phyloP scores from a whole-genome alignment of 2,113 vertebrate species.

The Galemys pyrenaicus region DNA sequence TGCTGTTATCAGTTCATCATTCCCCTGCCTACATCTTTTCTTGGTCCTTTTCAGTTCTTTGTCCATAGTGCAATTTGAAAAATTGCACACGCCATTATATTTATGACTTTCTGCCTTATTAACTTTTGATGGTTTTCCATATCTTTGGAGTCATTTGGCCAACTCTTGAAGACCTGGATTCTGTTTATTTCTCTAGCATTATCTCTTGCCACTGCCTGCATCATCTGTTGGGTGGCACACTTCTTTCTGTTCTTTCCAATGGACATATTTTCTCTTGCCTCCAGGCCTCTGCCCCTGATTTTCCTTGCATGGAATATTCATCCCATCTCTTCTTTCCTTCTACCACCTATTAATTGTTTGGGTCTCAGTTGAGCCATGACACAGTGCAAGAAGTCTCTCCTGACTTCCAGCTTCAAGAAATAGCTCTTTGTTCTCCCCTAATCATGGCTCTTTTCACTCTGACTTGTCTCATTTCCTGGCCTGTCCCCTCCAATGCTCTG shows the following conservation, averaged over 20 bases:
- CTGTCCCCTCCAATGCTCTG: not conserved
- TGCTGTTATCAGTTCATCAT: not conserved
- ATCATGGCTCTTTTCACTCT: not conserved
- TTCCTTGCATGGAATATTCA: not conserved
- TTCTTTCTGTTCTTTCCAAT: conserved; percentile 15
- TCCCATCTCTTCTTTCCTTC: not conserved
- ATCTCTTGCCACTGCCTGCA: not conserved
- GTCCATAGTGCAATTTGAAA: not conserved
- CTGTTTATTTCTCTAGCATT: not conserved
- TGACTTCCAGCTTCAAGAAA: not conserved
- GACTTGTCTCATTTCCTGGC: not conserved
- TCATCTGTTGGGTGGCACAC: not conserved
- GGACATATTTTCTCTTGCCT: not conserved
- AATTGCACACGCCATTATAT: not conserved
- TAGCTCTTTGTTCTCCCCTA: not conserved
- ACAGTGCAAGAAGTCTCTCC: not conserved
- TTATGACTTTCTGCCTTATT: not conserved
- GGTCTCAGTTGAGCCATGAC: not conserved
- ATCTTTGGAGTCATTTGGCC: not conserved
- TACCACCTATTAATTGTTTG: not conserved
- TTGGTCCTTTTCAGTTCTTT: conserved; percentile 16
- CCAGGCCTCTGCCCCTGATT: not conserved
- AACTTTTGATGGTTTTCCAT: not conserved
- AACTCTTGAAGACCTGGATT: not conserved
- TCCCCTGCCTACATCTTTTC: not conserved